Evolutionary conservation across 2,797 vertebrate genomes (phyloP).

Genomic region (Mastacembelus armatus): DNA sequence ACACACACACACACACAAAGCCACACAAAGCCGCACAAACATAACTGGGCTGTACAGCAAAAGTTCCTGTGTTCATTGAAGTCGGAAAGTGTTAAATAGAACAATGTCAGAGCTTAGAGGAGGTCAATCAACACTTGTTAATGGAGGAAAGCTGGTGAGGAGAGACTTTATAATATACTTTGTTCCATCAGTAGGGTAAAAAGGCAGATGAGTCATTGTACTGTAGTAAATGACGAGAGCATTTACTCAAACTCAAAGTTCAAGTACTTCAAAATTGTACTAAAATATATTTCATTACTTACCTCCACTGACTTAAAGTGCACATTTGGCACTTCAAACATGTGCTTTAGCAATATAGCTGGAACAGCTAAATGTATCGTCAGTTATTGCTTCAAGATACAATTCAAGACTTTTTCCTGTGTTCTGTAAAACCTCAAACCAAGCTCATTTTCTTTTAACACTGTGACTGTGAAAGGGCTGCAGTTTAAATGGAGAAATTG

Average conservation of each 20-base stretch:
- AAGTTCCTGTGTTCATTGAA: constrained; percentile 10
- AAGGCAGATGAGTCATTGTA: neutral
- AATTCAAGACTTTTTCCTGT: constrained; percentile 23
- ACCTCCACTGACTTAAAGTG: neutral
- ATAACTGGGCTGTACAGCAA: constrained; percentile 35
- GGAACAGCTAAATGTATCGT: constrained; percentile 51
- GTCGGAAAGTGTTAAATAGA: constrained; percentile 43
- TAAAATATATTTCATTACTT: neutral
- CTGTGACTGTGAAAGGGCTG: constrained; percentile 15
- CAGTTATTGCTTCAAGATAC: constrained; percentile 71
- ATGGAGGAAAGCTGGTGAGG: constrained; percentile 8
- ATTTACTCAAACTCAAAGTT: neutral
- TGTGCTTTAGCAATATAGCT: constrained; percentile 33
- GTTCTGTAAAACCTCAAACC: constrained; percentile 47
- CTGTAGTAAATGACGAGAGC: neutral
- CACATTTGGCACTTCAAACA: constrained; percentile 50
- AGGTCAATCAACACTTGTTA: constrained; percentile 24
- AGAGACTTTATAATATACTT: constrained; percentile 21
- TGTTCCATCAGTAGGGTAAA: neutral
- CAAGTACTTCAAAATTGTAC: neutral
- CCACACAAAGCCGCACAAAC: constrained; percentile 1
- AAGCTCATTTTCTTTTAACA: constrained; percentile 33
- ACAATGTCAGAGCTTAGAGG: constrained; percentile 14
- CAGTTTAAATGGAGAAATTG: constrained; percentile 29
- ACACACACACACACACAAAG: constrained; percentile 15